These are phyloP conservation scores for Acleris sparsana DNA, from an alignment of 2,888 invertebrate genomes.

Conservation along the genomic window DNA sequence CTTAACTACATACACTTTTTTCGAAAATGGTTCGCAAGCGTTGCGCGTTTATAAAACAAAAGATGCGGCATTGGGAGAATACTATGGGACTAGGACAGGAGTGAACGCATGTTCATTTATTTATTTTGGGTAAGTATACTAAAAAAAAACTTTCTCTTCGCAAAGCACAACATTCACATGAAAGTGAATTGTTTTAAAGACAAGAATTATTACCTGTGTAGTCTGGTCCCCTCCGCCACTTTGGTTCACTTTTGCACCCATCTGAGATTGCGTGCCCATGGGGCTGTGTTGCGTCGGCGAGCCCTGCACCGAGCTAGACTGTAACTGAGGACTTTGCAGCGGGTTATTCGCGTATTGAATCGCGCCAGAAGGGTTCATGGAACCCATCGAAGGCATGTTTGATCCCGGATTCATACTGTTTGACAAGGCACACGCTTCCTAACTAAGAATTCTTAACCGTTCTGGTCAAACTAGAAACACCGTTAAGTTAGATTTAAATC, in stretches of 20 bases:
- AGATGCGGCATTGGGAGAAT: no score
- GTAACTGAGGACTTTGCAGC: slow-evolving; percentile 70
- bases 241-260: slow-evolving; percentile 55
- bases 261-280: slow-evolving; percentile 69
- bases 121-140: no score
- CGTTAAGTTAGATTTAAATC: no score
- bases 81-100: no score
- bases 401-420: slow-evolving; percentile 57
- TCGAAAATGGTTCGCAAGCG: no score
- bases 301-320: slow-evolving; percentile 65
- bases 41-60: no score
- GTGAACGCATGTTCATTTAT: no score
- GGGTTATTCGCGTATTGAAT: slow-evolving; percentile 74
- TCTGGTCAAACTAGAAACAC: not conserved
- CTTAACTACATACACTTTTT: no score
- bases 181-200: not conserved
- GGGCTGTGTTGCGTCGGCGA: slow-evolving; percentile 79
- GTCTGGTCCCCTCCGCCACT: slow-evolving; percentile 63
- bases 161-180: no score
- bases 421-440: slow-evolving; percentile 47
- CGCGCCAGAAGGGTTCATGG: slow-evolving; percentile 60
- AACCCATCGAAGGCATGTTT: slow-evolving; percentile 71
- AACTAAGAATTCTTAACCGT: not conserved
- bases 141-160: no score
- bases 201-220: slow-evolving; percentile 54